Evolutionary conservation across 2,888 invertebrate genomes (phyloP).

Genomic region (Bimastos eiseni): DNA sequence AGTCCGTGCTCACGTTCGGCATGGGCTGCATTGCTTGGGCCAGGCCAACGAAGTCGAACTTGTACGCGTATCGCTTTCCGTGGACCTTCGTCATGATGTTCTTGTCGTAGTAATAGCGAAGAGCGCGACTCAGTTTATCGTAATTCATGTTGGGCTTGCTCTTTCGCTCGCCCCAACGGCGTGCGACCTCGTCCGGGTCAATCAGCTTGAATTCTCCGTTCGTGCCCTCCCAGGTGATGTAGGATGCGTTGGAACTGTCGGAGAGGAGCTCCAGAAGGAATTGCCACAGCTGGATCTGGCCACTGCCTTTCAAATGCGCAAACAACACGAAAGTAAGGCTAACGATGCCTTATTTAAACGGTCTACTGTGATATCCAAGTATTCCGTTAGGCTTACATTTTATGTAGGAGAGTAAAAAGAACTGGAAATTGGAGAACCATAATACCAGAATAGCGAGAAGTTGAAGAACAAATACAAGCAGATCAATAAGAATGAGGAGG

Average conservation of each 20-base stretch:
- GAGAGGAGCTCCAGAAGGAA: slow-evolving; percentile 93
- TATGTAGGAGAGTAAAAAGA: neutral
- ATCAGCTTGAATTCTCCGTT: slow-evolving; percentile 39
- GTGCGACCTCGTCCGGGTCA: slow-evolving; percentile 38
- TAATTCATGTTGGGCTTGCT: slow-evolving; percentile 40
- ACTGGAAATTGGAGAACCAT: neutral
- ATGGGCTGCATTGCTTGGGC: slow-evolving; percentile 72
- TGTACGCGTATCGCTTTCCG: slow-evolving; percentile 93
- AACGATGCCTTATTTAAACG: neutral
- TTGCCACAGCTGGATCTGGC: slow-evolving; percentile 98
- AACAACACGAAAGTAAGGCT: neutral
- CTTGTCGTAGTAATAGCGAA: slow-evolving; percentile 92
- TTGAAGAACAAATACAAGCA: neutral
- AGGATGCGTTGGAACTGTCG: slow-evolving; percentile 83
- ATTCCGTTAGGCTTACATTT: neutral
- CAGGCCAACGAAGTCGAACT: slow-evolving; percentile 92
- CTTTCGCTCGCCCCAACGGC: slow-evolving; percentile 38
- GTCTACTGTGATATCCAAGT: neutral
- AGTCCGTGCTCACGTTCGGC: slow-evolving; percentile 70
- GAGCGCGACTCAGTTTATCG: slow-evolving; percentile 72
- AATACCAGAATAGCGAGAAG: neutral
- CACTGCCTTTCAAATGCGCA: slow-evolving; percentile 63
- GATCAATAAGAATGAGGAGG: no score
- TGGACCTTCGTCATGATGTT: slow-evolving; percentile 98
- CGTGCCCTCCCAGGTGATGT: slow-evolving; percentile 70